Base-by-base conservation (phyloP, 2,888 invertebrate genomes). In the Lysandra coridon region DNA sequence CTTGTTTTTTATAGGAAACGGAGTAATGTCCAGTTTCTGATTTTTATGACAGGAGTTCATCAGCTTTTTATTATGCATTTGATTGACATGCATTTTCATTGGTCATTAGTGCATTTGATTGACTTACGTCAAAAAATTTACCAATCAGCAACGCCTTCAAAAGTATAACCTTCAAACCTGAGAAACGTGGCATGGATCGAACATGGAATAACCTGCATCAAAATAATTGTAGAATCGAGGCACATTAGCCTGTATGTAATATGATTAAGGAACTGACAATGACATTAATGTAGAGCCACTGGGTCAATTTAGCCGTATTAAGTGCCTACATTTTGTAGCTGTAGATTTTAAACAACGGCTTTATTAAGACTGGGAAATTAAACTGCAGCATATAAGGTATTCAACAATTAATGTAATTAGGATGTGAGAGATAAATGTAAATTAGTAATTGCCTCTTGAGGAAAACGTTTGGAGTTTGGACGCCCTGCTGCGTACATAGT, bases 251-350 rank as follows among this genome's bases (percentile, higher is more conserved):
- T 14, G 69, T 14, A 69, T 33, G 33, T 69, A 69, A 69, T 69
- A 69, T 69, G 69, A 69, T 69, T 69, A 69, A 37, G 33, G 33
- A 69, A 37, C 69, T 17, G 69, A 69, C 69, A 69, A 14, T 69
- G 69, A 69, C 14, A 69, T 69, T 69, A 69, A 12, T 64, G 14
- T 33, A 33, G 44, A 73, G n/a, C 30, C 74, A 44, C 73, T 40
- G n/a, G 73, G 37, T 73, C 73, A 74, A 23, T 23, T 23, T 6
- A 23, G 3, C 17, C 10, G 44, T 74, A 74, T 74, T 44, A 23
- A 23, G 23, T 23, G 44, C 40, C 6, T 74, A 44, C 57, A 57
- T 17, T 57, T 17, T 57, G 37, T 73, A 40, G 37, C 0, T 40
- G 17, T 73, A 33, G 37, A 37, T 73, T 14, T 37, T 37, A 17